phyloP scores from a whole-genome alignment of 1,140 invertebrate genomes.

The Drosophila ogumai region DNA sequence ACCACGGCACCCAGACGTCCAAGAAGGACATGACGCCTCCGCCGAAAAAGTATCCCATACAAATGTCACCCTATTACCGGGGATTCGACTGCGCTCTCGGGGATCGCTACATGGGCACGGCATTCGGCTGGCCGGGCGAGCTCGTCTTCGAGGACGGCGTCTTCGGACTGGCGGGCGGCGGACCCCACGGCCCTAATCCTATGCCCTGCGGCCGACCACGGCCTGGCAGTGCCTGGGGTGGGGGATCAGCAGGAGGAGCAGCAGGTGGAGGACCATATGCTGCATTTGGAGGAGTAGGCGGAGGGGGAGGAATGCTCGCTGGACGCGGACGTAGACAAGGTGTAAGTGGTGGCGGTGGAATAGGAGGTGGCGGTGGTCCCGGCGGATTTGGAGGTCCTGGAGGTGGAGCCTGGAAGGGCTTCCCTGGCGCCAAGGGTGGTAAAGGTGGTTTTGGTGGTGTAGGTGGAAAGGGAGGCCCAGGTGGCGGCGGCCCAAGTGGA shows the following conservation, averaged over 20 bases:
- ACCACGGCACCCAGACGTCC: conserved; percentile 63
- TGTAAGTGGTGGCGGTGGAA: not conserved
- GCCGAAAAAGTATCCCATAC: conserved; percentile 42
- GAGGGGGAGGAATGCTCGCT: not conserved
- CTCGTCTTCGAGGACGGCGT: conserved; percentile 58
- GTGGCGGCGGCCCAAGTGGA: not conserved
- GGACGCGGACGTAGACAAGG: not conserved
- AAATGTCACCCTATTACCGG: conserved; percentile 31
- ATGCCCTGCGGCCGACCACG: conserved; percentile 26
- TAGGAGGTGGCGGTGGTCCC: not conserved
- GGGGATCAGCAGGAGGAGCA: not conserved
- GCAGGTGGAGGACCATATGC: not conserved
- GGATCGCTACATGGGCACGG: conserved; percentile 64
- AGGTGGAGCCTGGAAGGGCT: conserved; percentile 7
- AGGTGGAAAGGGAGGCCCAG: not conserved
- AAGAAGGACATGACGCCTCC: conserved; percentile 28
- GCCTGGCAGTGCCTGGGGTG: conserved; percentile 32
- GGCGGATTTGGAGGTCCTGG: not conserved
- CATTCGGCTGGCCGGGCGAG: conserved; percentile 57
- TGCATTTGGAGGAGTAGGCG: not conserved
- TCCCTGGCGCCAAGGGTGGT: not conserved
- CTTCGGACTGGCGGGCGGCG: conserved; percentile 47
- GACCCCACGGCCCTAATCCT: conserved; percentile 39
- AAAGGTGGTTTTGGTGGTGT: not conserved
- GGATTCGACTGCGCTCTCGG: conserved; percentile 62